phyloP scores from a whole-genome alignment of 2,888 invertebrate species.

The Erebia aethiops region DNA sequence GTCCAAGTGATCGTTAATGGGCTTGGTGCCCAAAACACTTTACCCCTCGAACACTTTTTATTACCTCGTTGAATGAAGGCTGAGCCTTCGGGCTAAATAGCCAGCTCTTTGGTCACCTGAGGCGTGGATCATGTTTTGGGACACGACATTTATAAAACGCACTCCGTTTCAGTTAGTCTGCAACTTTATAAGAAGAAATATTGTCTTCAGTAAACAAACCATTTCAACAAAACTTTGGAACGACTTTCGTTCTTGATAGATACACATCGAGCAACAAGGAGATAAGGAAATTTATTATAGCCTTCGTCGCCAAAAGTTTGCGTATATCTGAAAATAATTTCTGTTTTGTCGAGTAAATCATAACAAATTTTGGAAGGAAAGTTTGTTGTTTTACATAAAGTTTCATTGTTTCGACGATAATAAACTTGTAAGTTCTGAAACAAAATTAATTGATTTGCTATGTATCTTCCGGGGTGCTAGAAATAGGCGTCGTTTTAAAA shows the following conservation, averaged over 20 bases:
- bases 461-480: not conserved
- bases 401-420: not conserved
- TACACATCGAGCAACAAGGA: slow-evolving; percentile 55
- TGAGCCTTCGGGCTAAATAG: too few relatives aligned
- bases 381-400: slow-evolving; percentile 13
- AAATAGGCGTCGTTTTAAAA: too few relatives aligned
- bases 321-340: slow-evolving; percentile 52
- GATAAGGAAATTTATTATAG: slow-evolving; percentile 61
- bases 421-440: not conserved
- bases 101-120: too few relatives aligned
- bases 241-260: slow-evolving; percentile 59
- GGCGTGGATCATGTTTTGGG: too few relatives aligned
- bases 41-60: too few relatives aligned
- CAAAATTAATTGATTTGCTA: not conserved
- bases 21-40: too few relatives aligned
- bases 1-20: too few relatives aligned
- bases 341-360: slow-evolving; percentile 36
- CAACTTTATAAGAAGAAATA: slow-evolving; percentile 54
- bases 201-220: slow-evolving; percentile 63
- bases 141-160: too few relatives aligned
- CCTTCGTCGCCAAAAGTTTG: slow-evolving; percentile 50
- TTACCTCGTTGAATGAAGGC: too few relatives aligned
- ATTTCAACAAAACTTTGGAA: slow-evolving; percentile 53
- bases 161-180: too few relatives aligned
- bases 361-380: slow-evolving; percentile 26